Evolutionary conservation across 1,140 invertebrate species (phyloP).

Genomic region (Acromyrmex charruanus): DNA sequence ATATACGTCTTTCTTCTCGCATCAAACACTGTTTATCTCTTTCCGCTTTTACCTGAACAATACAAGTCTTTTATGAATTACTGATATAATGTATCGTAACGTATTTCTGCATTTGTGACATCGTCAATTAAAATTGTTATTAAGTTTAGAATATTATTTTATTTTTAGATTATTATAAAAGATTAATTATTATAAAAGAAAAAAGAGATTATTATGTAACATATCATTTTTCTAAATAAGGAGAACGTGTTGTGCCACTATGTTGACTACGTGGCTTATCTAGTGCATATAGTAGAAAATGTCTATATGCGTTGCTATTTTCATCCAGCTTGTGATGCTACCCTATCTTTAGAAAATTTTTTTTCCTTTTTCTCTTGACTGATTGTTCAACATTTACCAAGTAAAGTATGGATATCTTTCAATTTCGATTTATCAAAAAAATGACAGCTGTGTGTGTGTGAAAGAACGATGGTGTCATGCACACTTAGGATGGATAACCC

Average conservation of each 20-base stretch:
- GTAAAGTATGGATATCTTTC: conserved; percentile 55
- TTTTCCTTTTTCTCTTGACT: conserved; percentile 5
- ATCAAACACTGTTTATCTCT: conserved; percentile 39
- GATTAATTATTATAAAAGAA: background rate
- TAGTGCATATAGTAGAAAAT: background rate
- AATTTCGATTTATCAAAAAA: conserved; percentile 76
- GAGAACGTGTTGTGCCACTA: background rate
- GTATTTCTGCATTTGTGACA: background rate
- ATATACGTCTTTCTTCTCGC: conserved; percentile 57
- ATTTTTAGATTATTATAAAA: background rate
- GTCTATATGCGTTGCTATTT: background rate
- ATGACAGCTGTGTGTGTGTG: conserved; percentile 66
- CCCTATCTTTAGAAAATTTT: conserved; percentile 21
- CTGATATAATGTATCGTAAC: background rate
- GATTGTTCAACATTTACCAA: conserved; percentile 49
- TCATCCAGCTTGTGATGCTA: background rate
- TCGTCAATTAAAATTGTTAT: background rate
- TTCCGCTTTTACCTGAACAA: conserved; percentile 25
- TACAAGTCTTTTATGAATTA: conserved; percentile 3
- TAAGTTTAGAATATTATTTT: conserved; percentile 15
- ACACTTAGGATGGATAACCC: conserved; percentile 64
- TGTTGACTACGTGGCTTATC: background rate
- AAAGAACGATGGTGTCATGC: conserved; percentile 64
- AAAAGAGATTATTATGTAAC: background rate
- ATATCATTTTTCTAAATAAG: background rate